phyloP scores from a whole-genome alignment of 2,888 invertebrate genomes.

The Diploptera punctata region DNA sequence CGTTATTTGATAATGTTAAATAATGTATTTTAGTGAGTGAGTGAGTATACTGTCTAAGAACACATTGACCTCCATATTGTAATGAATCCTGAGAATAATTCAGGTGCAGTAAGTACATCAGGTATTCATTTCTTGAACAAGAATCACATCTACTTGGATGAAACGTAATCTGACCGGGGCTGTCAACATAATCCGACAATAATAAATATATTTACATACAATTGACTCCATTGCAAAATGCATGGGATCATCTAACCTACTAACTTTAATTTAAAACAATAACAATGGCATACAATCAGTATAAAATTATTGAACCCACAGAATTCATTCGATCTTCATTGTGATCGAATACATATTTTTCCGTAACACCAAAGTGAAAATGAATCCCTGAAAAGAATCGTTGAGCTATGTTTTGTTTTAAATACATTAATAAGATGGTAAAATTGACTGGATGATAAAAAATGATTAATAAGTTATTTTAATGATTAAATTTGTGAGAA shows the following conservation, averaged over 20 bases:
- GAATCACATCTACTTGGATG: too few species aligned
- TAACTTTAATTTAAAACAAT: not conserved
- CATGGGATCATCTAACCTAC: not conserved
- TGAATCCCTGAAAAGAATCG: conserved; percentile 35
- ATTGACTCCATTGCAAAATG: not conserved
- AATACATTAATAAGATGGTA: not conserved
- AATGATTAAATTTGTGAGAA: not conserved
- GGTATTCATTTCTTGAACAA: too few species aligned
- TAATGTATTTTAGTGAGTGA: too few species aligned
- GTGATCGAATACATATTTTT: not conserved
- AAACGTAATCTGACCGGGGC: not conserved
- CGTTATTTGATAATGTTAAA: too few species aligned
- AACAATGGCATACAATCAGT: not conserved
- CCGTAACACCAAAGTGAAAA: conserved; percentile 14
- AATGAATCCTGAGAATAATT: too few species aligned
- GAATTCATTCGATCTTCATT: not conserved
- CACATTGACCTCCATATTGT: too few species aligned
- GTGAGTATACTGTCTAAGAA: too few species aligned
- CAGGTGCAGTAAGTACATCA: too few species aligned
- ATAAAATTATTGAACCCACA: conserved; percentile 9
- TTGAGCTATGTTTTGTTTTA: conserved; percentile 26
- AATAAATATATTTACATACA: not conserved
- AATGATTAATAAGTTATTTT: not conserved
- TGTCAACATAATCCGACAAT: not conserved
- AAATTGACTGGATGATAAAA: not conserved